These are phyloP conservation scores for Eumacrocentrus americanus DNA, from an alignment of 2,888 invertebrate genomes.

Conservation along the genomic window DNA sequence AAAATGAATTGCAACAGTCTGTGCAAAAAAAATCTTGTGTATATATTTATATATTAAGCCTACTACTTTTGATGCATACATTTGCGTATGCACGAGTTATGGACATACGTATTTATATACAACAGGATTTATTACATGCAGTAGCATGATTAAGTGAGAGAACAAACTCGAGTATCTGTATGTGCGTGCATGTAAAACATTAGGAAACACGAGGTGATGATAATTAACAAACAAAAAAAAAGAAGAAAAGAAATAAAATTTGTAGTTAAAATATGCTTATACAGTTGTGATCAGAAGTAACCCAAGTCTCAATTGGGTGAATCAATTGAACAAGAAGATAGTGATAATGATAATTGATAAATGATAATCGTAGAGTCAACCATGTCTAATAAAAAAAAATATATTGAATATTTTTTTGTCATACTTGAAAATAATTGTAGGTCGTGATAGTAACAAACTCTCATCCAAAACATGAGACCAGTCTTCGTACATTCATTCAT, in stretches of 20 bases:
- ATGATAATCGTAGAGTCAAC: neutral
- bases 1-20: neutral
- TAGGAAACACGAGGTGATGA: slow-evolving; percentile 45
- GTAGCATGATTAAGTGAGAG: neutral
- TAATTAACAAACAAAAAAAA: slow-evolving; percentile 39
- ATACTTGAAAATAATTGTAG: slow-evolving; percentile 1
- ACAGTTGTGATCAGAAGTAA: neutral
- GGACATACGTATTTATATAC: slow-evolving; percentile 14
- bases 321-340: slow-evolving; percentile 7
- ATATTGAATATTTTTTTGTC: slow-evolving; percentile 8
- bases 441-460: neutral
- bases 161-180: slow-evolving; percentile 1
- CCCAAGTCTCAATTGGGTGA: neutral
- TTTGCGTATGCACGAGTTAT: slow-evolving; percentile 28
- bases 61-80: slow-evolving; percentile 25
- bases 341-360: slow-evolving; percentile 13
- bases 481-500: too few relatives aligned
- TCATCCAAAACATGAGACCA: neutral
- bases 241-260: slow-evolving; percentile 45
- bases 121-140: slow-evolving; percentile 2
- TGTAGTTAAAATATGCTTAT: neutral
- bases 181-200: slow-evolving; percentile 30
- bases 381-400: neutral
- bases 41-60: slow-evolving; percentile 33
- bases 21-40: slow-evolving; percentile 22